These are phyloP conservation scores for Chalcosyrphus nemorum DNA, from an alignment of 2,888 invertebrate species.

Conservation along the genomic window DNA sequence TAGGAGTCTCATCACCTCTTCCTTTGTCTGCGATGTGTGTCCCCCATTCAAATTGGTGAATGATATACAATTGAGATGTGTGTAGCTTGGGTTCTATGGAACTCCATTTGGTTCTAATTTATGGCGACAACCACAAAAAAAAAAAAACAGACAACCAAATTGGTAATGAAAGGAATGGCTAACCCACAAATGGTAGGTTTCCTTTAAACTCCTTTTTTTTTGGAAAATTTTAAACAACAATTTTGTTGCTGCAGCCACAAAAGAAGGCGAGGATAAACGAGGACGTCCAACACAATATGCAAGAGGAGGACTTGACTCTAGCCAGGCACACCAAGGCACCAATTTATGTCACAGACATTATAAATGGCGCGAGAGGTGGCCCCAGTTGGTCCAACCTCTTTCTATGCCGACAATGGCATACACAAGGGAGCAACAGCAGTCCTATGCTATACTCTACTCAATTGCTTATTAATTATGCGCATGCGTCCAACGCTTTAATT, in stretches of 20 bases:
- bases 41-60: neutral
- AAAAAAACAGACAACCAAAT: neutral
- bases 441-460: constrained; percentile 26
- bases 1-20: constrained; percentile 10
- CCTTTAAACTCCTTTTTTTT: constrained; percentile 2
- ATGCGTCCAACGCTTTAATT: constrained; percentile 70
- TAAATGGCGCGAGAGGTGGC: constrained; percentile 57
- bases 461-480: constrained; percentile 71
- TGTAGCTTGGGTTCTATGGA: neutral
- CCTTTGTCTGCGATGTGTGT: neutral
- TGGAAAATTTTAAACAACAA: neutral
- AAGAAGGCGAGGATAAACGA: neutral
- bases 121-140: constrained; percentile 24
- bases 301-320: constrained; percentile 10
- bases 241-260: neutral
- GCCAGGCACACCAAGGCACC: constrained; percentile 45
- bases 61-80: constrained; percentile 2
- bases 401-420: constrained; percentile 43
- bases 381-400: constrained; percentile 13
- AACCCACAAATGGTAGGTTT: neutral
- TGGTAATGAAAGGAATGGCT: neutral
- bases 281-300: neutral
- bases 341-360: constrained; percentile 65
- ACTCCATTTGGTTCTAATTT: constrained; percentile 32
- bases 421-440: constrained; percentile 12